phyloP scores from a whole-genome alignment of 1,140 invertebrate genomes.

The Octopus bimaculoides region DNA sequence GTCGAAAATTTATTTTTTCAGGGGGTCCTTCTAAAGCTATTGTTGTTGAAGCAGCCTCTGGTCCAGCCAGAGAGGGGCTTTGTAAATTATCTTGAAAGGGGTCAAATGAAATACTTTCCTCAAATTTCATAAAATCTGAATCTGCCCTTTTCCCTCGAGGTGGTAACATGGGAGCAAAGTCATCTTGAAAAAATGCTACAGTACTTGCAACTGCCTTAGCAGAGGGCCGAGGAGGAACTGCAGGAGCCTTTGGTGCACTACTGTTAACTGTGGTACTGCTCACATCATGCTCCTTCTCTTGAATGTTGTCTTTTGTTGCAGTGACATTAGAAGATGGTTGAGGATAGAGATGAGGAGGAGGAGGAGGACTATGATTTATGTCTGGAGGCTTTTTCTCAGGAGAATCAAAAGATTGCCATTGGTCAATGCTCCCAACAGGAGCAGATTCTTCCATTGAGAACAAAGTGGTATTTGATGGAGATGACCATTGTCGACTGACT shows the following conservation, averaged over 20 bases:
- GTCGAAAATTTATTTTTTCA: too few relatives aligned
- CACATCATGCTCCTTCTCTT: too few relatives aligned
- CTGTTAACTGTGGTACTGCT: too few relatives aligned
- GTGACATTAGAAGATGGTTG: too few relatives aligned
- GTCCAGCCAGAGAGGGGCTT: neutral
- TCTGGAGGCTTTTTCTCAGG: neutral
- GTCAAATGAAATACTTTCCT: neutral
- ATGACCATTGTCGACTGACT: neutral
- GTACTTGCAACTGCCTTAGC: neutral
- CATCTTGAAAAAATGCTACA: neutral
- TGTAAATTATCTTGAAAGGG: neutral
- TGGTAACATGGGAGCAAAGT: neutral
- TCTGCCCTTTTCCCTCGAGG: neutral
- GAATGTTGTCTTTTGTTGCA: too few relatives aligned
- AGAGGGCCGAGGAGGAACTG: neutral
- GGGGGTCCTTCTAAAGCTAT: too few relatives aligned
- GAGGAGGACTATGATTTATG: neutral
- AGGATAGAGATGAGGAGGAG: too few relatives aligned
- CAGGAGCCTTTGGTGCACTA: neutral
- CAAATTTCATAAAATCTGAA: neutral
- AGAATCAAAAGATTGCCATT: conserved; percentile 1
- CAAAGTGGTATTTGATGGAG: neutral
- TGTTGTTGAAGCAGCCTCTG: neutral
- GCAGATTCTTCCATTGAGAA: neutral
- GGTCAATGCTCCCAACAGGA: neutral